A percentile compares a stretch with the other conserved stretches of the same genome.
Evolutionary conservation across 2,797 vertebrate genomes (phyloP).

Genomic region (Eulemur albifrons): DNA sequence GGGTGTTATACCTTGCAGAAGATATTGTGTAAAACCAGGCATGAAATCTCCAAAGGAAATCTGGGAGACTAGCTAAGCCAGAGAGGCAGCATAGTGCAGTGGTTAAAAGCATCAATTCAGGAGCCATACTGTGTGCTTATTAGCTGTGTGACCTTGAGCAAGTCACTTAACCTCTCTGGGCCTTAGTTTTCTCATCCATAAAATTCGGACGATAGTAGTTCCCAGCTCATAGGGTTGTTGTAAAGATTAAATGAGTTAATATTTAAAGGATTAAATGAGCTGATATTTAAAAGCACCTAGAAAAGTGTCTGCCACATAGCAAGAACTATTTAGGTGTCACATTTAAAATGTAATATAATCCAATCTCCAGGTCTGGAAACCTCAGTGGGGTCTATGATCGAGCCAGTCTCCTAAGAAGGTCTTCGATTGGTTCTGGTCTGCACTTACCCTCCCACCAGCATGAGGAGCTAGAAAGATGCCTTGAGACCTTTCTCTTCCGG

Average conservation of each 20-base stretch:
- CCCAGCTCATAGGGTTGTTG: neutral
- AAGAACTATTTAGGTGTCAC: neutral
- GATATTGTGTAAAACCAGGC: neutral
- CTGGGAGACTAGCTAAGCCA: neutral
- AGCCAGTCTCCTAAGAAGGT: neutral
- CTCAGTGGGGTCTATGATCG: neutral
- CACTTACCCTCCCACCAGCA: neutral
- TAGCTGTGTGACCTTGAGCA: neutral
- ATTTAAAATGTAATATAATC: neutral
- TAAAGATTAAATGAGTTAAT: neutral
- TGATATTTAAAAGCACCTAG: conserved; percentile 36
- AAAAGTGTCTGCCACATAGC: neutral
- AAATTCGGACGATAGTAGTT: conserved; percentile 25
- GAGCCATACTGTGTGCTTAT: neutral
- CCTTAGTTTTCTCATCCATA: neutral
- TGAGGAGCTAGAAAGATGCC: neutral
- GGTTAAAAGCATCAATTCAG: neutral
- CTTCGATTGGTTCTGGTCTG: neutral
- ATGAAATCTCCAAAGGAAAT: neutral
- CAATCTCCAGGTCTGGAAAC: neutral
- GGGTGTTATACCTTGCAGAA: neutral
- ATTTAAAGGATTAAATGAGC: conserved; percentile 6
- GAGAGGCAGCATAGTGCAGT: neutral
- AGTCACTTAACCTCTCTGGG: neutral
- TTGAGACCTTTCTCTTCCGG: neutral